A percentile compares a stretch with the other conserved stretches of the same genome.
phyloP scores from a whole-genome alignment of 2,113 vertebrate species.

The Mugil cephalus region DNA sequence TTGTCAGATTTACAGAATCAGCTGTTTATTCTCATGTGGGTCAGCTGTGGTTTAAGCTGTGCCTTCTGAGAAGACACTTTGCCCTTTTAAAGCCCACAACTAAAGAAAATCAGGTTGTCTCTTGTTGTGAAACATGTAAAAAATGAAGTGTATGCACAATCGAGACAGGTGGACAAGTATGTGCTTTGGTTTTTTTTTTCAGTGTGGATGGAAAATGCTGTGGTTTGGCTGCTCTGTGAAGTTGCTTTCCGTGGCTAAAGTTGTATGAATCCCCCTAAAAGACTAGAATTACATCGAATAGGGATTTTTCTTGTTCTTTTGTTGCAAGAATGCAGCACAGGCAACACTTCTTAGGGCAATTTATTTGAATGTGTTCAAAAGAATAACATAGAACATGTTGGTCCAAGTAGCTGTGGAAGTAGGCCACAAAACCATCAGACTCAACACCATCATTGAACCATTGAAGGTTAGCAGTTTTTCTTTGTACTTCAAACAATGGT shows the following conservation, averaged over 20 bases:
- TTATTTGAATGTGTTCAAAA: too few relatives aligned
- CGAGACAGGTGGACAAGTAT: fast-evolving
- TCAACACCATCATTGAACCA: too few relatives aligned
- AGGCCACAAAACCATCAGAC: too few relatives aligned
- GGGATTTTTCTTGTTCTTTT: not conserved
- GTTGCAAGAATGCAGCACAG: not conserved
- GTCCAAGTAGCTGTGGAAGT: too few relatives aligned
- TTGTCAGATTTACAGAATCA: not conserved
- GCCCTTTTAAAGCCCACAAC: not conserved
- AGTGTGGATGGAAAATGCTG: not conserved
- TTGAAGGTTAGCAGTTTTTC: too few relatives aligned
- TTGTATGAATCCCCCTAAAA: not conserved
- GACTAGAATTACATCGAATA: not conserved
- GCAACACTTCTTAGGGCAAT: too few relatives aligned
- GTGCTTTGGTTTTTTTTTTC: not conserved
- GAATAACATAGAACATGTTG: too few relatives aligned
- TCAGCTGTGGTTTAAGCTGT: not conserved
- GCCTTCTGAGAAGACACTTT: conserved; percentile 22
- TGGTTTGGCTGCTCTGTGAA: not conserved
- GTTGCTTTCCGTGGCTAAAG: not conserved
- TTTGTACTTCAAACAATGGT: too few relatives aligned
- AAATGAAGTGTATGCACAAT: not conserved
- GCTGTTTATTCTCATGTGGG: not conserved
- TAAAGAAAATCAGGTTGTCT: not conserved
- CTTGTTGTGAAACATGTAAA: too few relatives aligned